These are phyloP conservation scores for Sakesphorus luctuosus DNA, from an alignment of 2,113 vertebrate species.

Conservation along the genomic window DNA sequence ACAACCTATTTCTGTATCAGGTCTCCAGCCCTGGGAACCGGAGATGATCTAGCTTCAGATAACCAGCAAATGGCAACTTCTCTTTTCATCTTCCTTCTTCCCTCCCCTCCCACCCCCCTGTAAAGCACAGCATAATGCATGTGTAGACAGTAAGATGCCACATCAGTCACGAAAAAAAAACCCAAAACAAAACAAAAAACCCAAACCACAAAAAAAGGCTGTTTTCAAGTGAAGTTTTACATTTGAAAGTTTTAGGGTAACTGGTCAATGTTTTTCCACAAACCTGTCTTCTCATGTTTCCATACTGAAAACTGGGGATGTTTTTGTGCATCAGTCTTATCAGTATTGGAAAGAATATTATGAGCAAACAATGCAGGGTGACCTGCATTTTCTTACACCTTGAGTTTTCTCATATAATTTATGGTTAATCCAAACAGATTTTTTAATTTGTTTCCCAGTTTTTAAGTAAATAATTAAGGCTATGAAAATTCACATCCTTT, in stretches of 20 bases:
- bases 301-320: neutral
- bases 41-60: neutral
- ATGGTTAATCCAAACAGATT: neutral
- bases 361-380: neutral
- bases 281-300: neutral
- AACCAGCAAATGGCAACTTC: neutral
- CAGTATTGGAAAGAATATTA: neutral
- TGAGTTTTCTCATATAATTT: neutral
- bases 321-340: neutral
- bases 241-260: neutral
- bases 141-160: neutral
- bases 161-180: fast-evolving
- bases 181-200: too few relatives aligned
- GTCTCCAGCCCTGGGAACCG: neutral
- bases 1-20: neutral
- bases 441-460: neutral
- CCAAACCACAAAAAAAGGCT: neutral
- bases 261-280: neutral
- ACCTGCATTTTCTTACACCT: neutral
- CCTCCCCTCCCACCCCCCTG: fast-evolving
- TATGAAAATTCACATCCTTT: neutral
- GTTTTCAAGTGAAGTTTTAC: neutral
- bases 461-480: neutral
- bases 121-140: neutral
- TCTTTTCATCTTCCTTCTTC: neutral